Conservation (phyloP, 2,113 vertebrate genomes). For the Gracilinanus agilis region DNA sequence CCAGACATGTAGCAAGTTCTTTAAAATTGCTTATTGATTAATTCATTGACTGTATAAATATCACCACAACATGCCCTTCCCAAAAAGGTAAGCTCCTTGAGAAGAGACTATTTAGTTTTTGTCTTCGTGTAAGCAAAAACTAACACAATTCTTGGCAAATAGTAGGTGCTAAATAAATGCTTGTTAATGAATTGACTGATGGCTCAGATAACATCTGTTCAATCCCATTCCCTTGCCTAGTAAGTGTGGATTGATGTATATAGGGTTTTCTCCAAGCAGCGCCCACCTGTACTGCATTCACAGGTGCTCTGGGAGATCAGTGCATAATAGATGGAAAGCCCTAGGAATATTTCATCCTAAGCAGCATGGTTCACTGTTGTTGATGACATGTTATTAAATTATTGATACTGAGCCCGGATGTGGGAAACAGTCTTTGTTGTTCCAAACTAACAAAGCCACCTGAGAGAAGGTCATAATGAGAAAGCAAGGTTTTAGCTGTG, state of each 20-base stretch:
- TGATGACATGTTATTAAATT: conserved; percentile 87
- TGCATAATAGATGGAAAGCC: conserved; percentile 82
- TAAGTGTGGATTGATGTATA: conserved; percentile 65
- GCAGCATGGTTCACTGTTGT: conserved; percentile 86
- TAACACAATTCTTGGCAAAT: not conserved
- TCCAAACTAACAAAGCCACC: conserved; percentile 77
- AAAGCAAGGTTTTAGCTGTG: conserved; percentile 57
- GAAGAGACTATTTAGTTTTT: not conserved
- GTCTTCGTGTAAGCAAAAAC: not conserved
- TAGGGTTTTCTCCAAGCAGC: conserved; percentile 22
- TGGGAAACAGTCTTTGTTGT: conserved; percentile 83
- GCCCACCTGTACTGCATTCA: conserved; percentile 75
- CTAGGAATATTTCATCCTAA: conserved; percentile 81
- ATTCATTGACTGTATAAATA: not conserved
- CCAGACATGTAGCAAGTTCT: not conserved
- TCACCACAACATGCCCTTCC: not conserved
- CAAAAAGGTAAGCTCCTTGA: not conserved
- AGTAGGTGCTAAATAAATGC: conserved; percentile 1
- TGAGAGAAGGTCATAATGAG: conserved; percentile 75
- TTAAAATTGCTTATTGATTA: not conserved
- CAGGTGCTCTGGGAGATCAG: conserved; percentile 68
- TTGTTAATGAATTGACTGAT: conserved; percentile 58
- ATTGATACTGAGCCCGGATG: conserved; percentile 84
- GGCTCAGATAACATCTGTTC: conserved; percentile 68
- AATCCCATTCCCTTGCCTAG: conserved; percentile 51